phyloP scores from a whole-genome alignment of 2,888 invertebrate species.

The Pristionchus exspectatus region DNA sequence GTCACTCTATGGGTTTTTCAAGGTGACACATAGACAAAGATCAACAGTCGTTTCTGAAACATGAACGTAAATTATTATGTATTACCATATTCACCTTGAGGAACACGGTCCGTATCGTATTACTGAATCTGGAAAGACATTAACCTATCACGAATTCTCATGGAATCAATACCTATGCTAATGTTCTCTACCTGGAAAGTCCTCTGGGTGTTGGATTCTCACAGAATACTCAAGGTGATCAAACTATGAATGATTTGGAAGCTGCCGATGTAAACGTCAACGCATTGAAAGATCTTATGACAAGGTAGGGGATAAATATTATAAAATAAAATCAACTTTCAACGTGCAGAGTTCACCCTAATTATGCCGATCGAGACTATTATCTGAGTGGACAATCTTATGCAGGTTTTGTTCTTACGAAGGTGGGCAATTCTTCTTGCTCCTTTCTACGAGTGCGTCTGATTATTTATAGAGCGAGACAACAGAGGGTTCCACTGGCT shows the following conservation, averaged over 20 bases:
- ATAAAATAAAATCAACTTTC: neutral
- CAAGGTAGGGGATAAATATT: neutral
- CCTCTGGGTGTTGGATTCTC: conserved; percentile 83
- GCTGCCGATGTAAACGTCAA: neutral
- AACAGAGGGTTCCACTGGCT: neutral
- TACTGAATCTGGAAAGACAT: neutral
- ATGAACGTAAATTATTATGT: too few relatives aligned
- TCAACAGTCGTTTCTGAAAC: neutral
- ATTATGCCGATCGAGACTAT: neutral
- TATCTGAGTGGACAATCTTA: conserved; percentile 31
- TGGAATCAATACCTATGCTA: conserved; percentile 79
- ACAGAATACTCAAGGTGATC: conserved; percentile 80
- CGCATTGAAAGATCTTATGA: conserved; percentile 22
- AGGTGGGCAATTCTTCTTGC: neutral
- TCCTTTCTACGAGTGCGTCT: neutral
- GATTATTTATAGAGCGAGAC: neutral
- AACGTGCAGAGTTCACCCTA: neutral
- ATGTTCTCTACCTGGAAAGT: conserved; percentile 81
- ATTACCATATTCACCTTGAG: neutral
- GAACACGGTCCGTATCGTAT: conserved; percentile 2
- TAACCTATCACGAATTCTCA: conserved; percentile 1
- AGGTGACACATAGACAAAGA: neutral
- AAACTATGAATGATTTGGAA: conserved; percentile 65
- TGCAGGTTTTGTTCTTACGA: conserved; percentile 21
- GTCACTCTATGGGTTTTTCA: neutral